Conservation (phyloP, 2,113 vertebrate species). For the Tor tambroides region DNA sequence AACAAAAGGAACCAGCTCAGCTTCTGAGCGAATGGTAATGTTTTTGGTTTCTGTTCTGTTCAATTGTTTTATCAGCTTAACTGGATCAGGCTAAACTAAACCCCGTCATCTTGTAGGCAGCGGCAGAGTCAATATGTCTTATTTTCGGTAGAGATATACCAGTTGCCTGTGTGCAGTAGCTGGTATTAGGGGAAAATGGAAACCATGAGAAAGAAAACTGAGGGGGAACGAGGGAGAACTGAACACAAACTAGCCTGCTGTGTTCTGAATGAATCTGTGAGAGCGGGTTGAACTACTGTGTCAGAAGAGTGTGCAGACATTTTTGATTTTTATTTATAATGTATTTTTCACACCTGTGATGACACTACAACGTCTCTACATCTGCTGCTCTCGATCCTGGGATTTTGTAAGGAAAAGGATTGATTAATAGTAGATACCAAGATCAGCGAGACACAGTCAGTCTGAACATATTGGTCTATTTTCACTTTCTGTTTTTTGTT, state of each 20-base stretch:
- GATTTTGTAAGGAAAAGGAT: slow-evolving; percentile 4
- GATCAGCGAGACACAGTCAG: neutral
- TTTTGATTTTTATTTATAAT: neutral
- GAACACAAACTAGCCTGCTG: slow-evolving; percentile 25
- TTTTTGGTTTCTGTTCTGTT: slow-evolving; percentile 36
- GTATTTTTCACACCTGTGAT: neutral
- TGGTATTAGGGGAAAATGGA: neutral
- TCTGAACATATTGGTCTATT: neutral
- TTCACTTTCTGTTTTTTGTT: neutral
- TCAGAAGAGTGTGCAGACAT: neutral
- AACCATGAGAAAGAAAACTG: neutral
- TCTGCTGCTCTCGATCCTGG: neutral
- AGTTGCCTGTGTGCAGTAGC: neutral
- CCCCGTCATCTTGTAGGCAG: neutral
- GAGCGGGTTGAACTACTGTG: neutral
- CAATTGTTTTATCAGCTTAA: slow-evolving; percentile 39
- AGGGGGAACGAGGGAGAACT: neutral
- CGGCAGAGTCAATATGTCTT: slow-evolving; percentile 1
- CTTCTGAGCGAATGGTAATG: neutral
- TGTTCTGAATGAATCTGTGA: slow-evolving; percentile 17
- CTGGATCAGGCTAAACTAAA: slow-evolving; percentile 21
- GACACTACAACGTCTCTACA: neutral
- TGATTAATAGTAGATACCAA: neutral
- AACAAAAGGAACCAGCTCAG: slow-evolving; percentile 4
- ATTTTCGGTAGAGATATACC: neutral